A percentile compares a stretch with the other conserved stretches of the same genome.
Evolutionary conservation across 2,888 invertebrate genomes (phyloP).

Genomic region (Cephus pulcher): DNA sequence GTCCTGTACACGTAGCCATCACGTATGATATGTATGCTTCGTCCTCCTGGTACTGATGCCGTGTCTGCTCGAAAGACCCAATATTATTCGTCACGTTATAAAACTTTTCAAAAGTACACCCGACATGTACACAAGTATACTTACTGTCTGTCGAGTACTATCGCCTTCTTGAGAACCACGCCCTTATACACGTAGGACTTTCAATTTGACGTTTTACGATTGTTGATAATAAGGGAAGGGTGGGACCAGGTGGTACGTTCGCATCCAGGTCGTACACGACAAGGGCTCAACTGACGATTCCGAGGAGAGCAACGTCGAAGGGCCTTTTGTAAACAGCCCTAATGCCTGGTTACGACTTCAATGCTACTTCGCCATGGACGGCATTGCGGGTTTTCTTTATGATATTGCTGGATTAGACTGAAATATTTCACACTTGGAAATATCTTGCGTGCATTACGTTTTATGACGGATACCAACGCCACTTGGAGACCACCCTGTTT

Average conservation of each 20-base stretch:
- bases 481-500: neutral
- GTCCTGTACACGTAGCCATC: neutral
- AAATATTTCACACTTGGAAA: slow-evolving; percentile 66
- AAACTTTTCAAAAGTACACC: neutral
- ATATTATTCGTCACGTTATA: neutral
- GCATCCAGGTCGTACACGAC: slow-evolving; percentile 31
- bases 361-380: slow-evolving; percentile 40
- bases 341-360: slow-evolving; percentile 65
- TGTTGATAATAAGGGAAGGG: slow-evolving; percentile 64
- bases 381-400: slow-evolving; percentile 59
- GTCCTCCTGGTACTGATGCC: neutral
- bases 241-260: slow-evolving; percentile 61
- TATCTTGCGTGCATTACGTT: slow-evolving; percentile 61
- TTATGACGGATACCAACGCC: slow-evolving; percentile 46
- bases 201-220: slow-evolving; percentile 66
- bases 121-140: neutral
- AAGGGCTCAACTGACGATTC: slow-evolving; percentile 43
- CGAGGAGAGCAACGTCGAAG: slow-evolving; percentile 40
- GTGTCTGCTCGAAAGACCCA: neutral
- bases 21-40: neutral
- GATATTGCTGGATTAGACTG: slow-evolving; percentile 66
- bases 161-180: slow-evolving; percentile 13
- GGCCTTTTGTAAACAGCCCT: slow-evolving; percentile 65
- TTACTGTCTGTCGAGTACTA: neutral
- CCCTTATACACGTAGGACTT: slow-evolving; percentile 50